These are phyloP conservation scores for Eulemur coronatus DNA, from an alignment of 2,797 vertebrate species.

Conservation along the genomic window DNA sequence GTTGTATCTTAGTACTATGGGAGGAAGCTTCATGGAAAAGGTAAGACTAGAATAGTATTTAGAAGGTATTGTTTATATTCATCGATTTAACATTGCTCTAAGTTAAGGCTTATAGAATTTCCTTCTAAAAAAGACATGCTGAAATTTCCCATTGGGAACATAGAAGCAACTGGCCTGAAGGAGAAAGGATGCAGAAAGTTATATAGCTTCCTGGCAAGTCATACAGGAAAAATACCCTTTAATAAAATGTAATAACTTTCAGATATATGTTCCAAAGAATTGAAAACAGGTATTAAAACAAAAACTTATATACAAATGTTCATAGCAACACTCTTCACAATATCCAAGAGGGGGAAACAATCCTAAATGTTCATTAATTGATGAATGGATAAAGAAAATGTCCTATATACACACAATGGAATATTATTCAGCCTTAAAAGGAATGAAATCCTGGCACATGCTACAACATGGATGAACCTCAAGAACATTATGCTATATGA, in stretches of 20 bases:
- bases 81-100: constrained; percentile 22
- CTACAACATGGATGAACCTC: background rate
- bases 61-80: background rate
- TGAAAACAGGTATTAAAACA: background rate
- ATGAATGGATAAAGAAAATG: background rate
- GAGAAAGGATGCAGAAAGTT: background rate
- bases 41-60: background rate
- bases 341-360: background rate
- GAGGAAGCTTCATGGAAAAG: background rate
- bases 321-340: background rate
- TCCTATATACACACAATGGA: background rate
- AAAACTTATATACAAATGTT: background rate
- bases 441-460: background rate
- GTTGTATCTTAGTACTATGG: background rate
- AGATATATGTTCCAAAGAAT: background rate
- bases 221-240: background rate
- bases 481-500: background rate
- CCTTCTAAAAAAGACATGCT: background rate
- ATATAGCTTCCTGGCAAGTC: background rate
- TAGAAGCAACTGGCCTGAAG: background rate
- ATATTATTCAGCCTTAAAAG: background rate
- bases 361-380: background rate
- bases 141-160: background rate
- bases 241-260: background rate
- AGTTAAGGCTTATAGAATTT: constrained; percentile 8